phyloP scores from a whole-genome alignment of 2,888 invertebrate species.

The Biston betularia region DNA sequence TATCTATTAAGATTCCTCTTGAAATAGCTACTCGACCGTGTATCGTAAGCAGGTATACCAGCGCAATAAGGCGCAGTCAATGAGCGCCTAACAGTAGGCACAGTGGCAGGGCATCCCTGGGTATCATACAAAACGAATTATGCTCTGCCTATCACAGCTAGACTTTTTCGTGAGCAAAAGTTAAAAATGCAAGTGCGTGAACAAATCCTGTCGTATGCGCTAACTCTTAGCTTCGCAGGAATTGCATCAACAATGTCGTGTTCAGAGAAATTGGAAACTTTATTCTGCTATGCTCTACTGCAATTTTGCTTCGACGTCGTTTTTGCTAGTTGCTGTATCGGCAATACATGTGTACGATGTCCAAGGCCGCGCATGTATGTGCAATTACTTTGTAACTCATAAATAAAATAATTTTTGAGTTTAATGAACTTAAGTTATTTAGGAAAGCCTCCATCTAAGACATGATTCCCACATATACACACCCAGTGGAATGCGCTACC shows the following conservation, averaged over 20 bases:
- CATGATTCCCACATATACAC: too few species aligned
- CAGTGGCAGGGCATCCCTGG: too few species aligned
- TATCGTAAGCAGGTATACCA: too few species aligned
- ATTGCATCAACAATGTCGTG: slow-evolving; percentile 44
- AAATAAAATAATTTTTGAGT: neutral
- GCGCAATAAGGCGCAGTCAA: too few species aligned
- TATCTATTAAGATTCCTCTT: too few species aligned
- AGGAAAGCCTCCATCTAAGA: too few species aligned
- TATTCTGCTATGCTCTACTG: slow-evolving; percentile 39
- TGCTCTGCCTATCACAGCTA: neutral
- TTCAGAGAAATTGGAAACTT: slow-evolving; percentile 66
- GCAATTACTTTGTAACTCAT: neutral
- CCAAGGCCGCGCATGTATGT: slow-evolving; percentile 17
- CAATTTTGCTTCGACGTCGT: slow-evolving; percentile 46
- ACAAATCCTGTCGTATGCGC: neutral
- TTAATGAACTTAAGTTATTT: neutral
- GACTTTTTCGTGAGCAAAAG: slow-evolving; percentile 45
- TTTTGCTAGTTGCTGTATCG: slow-evolving; percentile 9
- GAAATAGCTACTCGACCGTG: too few species aligned
- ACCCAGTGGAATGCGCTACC: too few species aligned
- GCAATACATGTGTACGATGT: slow-evolving; percentile 11
- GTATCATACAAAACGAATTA: too few species aligned
- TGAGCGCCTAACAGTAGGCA: too few species aligned
- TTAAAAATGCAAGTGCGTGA: slow-evolving; percentile 34
- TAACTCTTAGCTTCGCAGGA: slow-evolving; percentile 33